These are phyloP conservation scores for Nesogale talazaci DNA, from an alignment of 2,113 vertebrate genomes.

Conservation along the genomic window DNA sequence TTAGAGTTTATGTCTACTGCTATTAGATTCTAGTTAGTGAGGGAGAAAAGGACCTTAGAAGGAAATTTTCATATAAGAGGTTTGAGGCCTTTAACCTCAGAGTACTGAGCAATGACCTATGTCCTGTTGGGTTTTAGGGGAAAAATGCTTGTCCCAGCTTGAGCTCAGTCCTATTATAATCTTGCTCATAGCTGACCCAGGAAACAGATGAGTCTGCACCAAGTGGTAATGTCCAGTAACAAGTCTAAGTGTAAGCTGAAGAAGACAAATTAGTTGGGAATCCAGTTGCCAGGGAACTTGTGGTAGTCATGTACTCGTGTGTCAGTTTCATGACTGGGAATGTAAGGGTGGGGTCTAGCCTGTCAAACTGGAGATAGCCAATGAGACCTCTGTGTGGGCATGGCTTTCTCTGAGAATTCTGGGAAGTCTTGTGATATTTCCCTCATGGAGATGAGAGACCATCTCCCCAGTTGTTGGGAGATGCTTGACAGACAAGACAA, in stretches of 20 bases:
- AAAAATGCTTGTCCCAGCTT: neutral
- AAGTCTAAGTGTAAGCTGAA: constrained; percentile 23
- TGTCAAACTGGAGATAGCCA: no score
- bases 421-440: no score
- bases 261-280: constrained; percentile 5
- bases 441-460: no score
- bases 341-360: no score
- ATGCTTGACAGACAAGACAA: no score
- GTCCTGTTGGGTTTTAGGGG: neutral
- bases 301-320: no score
- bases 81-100: no score
- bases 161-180: neutral
- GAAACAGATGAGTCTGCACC: neutral
- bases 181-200: neutral
- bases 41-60: neutral
- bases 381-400: no score
- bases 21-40: neutral
- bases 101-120: neutral
- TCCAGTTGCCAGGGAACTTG: neutral
- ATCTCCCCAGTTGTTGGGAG: no score
- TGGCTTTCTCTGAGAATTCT: no score
- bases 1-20: neutral
- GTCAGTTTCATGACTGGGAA: no score
- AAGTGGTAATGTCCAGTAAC: neutral
- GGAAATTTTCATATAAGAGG: neutral